A percentile compares a stretch with the other conserved stretches of the same genome.
phyloP scores from a whole-genome alignment of 2,888 invertebrate genomes.

The Athripsodes cinereus region DNA sequence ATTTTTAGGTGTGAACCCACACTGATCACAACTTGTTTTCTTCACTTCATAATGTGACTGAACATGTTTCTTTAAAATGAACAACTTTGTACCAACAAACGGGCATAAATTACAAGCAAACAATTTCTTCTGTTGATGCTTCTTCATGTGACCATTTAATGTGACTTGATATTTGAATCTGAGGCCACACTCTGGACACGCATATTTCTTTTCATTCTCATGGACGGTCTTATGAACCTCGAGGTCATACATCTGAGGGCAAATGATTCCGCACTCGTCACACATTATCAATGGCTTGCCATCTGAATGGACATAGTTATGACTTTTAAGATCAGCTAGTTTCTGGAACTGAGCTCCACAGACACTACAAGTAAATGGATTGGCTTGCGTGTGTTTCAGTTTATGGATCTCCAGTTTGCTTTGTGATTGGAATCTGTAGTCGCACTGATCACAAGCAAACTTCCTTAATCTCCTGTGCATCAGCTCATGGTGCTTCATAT shows the following conservation, averaged over 20 bases:
- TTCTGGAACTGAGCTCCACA: constrained; percentile 12
- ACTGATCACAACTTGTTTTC: constrained; percentile 13
- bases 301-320: constrained; percentile 8
- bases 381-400: constrained; percentile 12
- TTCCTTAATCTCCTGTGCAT: constrained; percentile 10
- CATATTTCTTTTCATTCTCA: constrained; percentile 11
- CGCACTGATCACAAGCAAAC: constrained; percentile 16
- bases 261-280: constrained; percentile 16
- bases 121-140: constrained; percentile 13
- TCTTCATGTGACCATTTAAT: constrained; percentile 18
- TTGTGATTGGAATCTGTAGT: constrained; percentile 17
- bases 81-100: constrained; percentile 15
- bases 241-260: constrained; percentile 10
- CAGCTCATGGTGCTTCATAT: constrained; percentile 16
- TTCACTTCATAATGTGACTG: constrained; percentile 14
- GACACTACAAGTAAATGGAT: constrained; percentile 14
- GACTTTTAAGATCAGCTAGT: constrained; percentile 9
- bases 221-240: constrained; percentile 11
- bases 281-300: constrained; percentile 10
- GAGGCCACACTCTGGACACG: constrained; percentile 13
- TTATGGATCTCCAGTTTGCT: constrained; percentile 17
- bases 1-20: constrained; percentile 14
- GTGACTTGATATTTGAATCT: constrained; percentile 15
- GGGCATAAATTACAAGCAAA: constrained; percentile 14
- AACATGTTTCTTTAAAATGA: constrained; percentile 13